Evolutionary conservation across 1,140 invertebrate genomes (phyloP), one percentile per base, ranked within the genome.

Genomic region (Solenopsis invicta): DNA sequence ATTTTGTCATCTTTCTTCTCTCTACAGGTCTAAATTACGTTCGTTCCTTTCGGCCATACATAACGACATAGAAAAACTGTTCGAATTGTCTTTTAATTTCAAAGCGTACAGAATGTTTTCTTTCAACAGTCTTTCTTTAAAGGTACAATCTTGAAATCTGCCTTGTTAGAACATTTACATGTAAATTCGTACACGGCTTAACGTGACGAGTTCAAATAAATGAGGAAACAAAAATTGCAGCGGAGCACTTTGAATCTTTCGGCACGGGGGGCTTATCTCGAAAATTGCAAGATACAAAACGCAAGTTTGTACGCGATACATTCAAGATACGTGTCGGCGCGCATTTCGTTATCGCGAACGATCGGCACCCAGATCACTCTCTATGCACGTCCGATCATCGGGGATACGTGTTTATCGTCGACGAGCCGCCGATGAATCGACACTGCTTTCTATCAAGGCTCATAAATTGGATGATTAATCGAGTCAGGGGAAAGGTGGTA

Each of bases 381-480:
- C 67, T 72, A n/a, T 82, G 37, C 67, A 74, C 45, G 34, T 82
- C 45, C 54, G 41, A 75, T 84, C 69, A 45, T 59, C 37, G 10
- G 52, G 41, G 52, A 29, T 72, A 72, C 24, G 66, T 59, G 66
- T 56, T 81, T 37, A 82, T 74, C 69, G 54, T 50, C 80, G 67
- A 5, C 13, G 21, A 59, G 34, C 66, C 34, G 62, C 16, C 80
- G 67, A 41, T 37, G 52, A 61, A 82, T 82, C 80, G 80, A 82
- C 67, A 82, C 54, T 84, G 56, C 54, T 84, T 61, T 74, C 69
- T 84, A 84, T 84, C 69, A 75, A 74, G 80, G n/a, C 54, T 84
- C 54, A 29, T 75, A 84, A 84, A 84, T 84, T 75, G 80, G 80
- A 37, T 84, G 67, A 84, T 84, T 74, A 84, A 74, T 84, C 54